Conservation (phyloP, 2,113 vertebrate species). For the Malaclemys terrapin region DNA sequence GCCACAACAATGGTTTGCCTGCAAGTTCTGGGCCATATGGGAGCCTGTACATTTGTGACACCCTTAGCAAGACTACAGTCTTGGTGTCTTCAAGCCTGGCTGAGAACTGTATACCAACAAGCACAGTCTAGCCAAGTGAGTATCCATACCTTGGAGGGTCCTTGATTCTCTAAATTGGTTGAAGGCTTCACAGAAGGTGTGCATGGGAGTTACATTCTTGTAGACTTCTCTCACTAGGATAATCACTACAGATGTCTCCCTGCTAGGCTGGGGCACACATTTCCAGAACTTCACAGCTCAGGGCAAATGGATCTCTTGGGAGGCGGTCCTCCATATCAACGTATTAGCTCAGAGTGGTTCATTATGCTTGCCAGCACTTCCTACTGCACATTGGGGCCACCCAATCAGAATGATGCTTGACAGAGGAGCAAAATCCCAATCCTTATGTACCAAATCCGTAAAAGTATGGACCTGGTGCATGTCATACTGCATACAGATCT, state of each 20-base stretch:
- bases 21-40: too few species aligned
- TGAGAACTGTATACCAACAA: background rate
- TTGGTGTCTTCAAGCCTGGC: background rate
- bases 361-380: background rate
- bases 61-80: too few species aligned
- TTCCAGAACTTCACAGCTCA: background rate
- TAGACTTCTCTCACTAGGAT: background rate
- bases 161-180: background rate
- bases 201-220: background rate
- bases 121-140: background rate
- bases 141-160: background rate
- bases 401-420: background rate
- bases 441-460: background rate
- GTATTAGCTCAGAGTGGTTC: background rate
- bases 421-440: background rate
- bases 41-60: background rate
- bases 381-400: background rate
- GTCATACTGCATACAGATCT: too few species aligned
- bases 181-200: background rate
- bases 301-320: background rate
- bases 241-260: background rate
- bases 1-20: too few species aligned
- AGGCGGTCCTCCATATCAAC: too few species aligned
- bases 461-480: background rate
- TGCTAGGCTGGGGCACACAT: background rate